phyloP scores from a whole-genome alignment of 92 coral and sea anemone genomes.

The Porites rus region DNA sequence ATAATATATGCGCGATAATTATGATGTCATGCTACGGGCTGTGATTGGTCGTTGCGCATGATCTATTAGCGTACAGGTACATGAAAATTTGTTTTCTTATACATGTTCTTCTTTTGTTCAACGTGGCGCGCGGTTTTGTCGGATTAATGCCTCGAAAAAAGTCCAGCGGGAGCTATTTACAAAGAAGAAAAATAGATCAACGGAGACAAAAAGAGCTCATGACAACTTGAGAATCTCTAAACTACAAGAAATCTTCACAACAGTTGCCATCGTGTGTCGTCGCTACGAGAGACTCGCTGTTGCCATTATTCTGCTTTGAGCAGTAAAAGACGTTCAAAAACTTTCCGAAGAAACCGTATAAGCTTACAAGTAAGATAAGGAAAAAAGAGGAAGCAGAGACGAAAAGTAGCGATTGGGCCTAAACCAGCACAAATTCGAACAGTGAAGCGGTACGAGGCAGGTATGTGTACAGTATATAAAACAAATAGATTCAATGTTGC shows the following conservation, averaged over 20 bases:
- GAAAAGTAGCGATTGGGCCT: too few relatives aligned
- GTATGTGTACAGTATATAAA: background rate
- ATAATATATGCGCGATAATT: background rate
- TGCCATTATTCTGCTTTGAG: background rate
- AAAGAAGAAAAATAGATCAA: too few relatives aligned
- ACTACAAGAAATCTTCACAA: too few relatives aligned
- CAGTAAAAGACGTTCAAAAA: background rate
- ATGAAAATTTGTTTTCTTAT: too few relatives aligned
- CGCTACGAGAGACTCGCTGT: too few relatives aligned
- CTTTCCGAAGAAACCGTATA: background rate
- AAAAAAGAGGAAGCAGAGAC: too few relatives aligned
- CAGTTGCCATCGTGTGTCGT: too few relatives aligned
- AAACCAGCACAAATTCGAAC: too few relatives aligned
- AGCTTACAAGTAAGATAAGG: background rate
- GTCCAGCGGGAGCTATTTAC: background rate
- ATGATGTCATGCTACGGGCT: background rate
- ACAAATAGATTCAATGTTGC: too few relatives aligned
- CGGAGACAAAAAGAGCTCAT: background rate
- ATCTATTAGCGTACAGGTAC: background rate
- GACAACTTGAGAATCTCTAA: constrained; percentile 2
- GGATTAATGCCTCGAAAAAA: constrained; percentile 2
- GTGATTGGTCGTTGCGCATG: constrained; percentile 6
- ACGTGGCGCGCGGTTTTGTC: background rate
- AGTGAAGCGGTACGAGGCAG: constrained; percentile 4
- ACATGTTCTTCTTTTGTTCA: too few relatives aligned